A percentile compares a stretch with the other conserved stretches of the same genome.
phyloP scores from a whole-genome alignment of 1,140 invertebrate genomes.

The Achatina immaculata region DNA sequence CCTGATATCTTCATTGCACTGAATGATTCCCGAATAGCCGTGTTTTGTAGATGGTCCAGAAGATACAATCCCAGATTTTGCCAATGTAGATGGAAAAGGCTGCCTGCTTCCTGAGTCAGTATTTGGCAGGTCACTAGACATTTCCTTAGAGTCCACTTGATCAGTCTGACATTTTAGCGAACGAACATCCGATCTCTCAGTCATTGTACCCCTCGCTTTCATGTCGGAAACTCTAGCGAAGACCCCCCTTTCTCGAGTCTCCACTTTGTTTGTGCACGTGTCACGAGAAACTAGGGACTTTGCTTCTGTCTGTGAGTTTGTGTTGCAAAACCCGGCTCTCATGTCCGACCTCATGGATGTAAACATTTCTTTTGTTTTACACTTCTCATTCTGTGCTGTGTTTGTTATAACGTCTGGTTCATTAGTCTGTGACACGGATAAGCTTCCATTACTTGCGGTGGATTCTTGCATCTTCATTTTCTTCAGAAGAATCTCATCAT shows the following conservation, averaged over 20 bases:
- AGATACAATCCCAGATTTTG: background rate
- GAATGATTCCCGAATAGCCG: background rate
- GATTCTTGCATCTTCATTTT: background rate
- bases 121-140: background rate
- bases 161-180: slow-evolving; percentile 47
- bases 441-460: background rate
- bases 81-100: background rate
- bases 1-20: background rate
- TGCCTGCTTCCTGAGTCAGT: background rate
- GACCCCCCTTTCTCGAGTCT: slow-evolving; percentile 16
- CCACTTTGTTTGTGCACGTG: background rate
- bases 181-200: slow-evolving; percentile 31
- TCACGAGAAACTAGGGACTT: slow-evolving; percentile 13
- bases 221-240: background rate
- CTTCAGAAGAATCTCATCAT: background rate
- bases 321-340: background rate
- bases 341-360: slow-evolving; percentile 38
- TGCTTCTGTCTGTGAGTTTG: slow-evolving; percentile 22
- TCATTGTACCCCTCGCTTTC: slow-evolving; percentile 47
- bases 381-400: slow-evolving; percentile 33
- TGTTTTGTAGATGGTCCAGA: background rate
- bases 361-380: background rate
- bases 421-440: background rate
- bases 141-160: background rate
- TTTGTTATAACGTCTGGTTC: slow-evolving; percentile 37